Evolutionary conservation across 2,113 vertebrate genomes (phyloP).

Genomic region (Eidolon helvum): DNA sequence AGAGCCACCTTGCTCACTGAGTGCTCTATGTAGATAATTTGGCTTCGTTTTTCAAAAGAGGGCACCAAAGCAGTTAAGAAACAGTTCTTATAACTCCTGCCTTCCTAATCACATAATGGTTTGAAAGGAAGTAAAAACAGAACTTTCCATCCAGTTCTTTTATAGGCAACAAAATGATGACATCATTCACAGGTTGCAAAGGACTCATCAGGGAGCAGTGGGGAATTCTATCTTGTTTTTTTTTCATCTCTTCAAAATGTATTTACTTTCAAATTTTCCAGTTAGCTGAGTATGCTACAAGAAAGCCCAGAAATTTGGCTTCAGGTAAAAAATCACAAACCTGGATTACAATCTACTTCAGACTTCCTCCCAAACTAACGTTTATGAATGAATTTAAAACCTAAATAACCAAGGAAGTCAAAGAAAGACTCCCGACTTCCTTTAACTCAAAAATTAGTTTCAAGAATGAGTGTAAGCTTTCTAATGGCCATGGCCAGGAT

Average conservation of each 20-base stretch:
- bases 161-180: background rate
- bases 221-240: background rate
- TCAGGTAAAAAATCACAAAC: background rate
- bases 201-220: background rate
- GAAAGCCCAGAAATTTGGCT: conserved; percentile 17
- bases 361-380: background rate
- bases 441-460: background rate
- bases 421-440: background rate
- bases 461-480: background rate
- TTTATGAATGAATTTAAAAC: background rate
- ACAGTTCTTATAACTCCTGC: background rate
- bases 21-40: background rate
- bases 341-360: background rate
- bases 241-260: background rate
- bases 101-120: background rate
- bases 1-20: background rate
- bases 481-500: background rate
- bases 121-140: conserved; percentile 17
- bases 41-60: background rate
- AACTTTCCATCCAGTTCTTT: background rate
- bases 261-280: conserved; percentile 45
- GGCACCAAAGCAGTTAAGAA: background rate
- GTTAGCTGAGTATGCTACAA: background rate
- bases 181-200: background rate
- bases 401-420: background rate